Percentiles rank a stretch among this genome's conserved stretches.
phyloP scores from a whole-genome alignment of 2,888 invertebrate genomes.

The Frankliniella fusca region DNA sequence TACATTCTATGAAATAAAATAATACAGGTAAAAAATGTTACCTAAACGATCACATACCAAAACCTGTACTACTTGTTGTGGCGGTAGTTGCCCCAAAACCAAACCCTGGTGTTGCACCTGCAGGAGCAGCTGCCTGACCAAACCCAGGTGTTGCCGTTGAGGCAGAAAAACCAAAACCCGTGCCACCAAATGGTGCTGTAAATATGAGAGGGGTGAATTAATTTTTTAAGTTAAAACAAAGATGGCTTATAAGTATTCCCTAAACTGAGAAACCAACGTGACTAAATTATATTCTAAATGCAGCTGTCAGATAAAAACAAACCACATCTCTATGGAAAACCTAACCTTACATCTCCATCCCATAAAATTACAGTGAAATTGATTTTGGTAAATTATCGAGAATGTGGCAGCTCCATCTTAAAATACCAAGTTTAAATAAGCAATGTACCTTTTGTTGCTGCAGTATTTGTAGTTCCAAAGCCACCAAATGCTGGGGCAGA shows the following conservation, averaged over 20 bases:
- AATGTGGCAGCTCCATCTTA: too few species aligned
- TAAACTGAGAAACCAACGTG: neutral
- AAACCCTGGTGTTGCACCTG: conserved; percentile 45
- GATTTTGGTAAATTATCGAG: neutral
- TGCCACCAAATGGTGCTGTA: conserved; percentile 33
- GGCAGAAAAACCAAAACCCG: conserved; percentile 46
- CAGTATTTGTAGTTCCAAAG: neutral
- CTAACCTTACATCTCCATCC: neutral
- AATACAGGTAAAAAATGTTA: conserved; percentile 42
- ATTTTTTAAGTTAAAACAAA: neutral
- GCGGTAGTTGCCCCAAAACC: conserved; percentile 46
- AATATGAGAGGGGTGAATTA: neutral
- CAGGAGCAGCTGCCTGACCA: conserved; percentile 39
- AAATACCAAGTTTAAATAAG: too few species aligned
- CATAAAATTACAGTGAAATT: too few species aligned
- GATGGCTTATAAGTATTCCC: neutral
- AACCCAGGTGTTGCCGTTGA: conserved; percentile 45
- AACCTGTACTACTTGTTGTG: conserved; percentile 39
- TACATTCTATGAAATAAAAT: conserved; percentile 46
- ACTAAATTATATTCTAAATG: neutral
- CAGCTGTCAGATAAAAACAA: neutral
- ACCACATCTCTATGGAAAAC: neutral
- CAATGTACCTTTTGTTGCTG: neutral
- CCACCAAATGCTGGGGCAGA: conserved; percentile 2
- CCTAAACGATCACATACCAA: conserved; percentile 35